Conservation (phyloP, 2,797 vertebrate species). For the Pelochelys cantorii region DNA sequence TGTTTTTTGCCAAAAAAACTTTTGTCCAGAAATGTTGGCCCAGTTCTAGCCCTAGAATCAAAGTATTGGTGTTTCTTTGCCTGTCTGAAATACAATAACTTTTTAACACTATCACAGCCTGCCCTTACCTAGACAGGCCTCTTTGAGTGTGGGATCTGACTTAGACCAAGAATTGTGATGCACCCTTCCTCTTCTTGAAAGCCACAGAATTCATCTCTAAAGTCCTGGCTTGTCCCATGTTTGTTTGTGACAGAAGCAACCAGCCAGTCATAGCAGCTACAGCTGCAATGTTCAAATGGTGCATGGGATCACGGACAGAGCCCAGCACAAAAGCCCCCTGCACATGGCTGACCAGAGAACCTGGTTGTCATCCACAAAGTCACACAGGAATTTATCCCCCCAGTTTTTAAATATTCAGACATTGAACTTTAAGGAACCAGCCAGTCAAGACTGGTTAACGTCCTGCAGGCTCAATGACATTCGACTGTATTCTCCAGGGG, state of each 20-base stretch:
- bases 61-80: not conserved
- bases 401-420: not conserved
- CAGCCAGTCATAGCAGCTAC: not conserved
- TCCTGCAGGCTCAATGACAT: not conserved
- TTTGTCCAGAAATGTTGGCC: not conserved
- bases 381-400: not conserved
- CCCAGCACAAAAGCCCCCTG: not conserved
- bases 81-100: not conserved
- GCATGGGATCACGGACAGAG: not conserved
- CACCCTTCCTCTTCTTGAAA: not conserved
- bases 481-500: not conserved
- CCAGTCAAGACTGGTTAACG: not conserved
- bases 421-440: not conserved
- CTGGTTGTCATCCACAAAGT: not conserved
- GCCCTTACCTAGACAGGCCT: not conserved
- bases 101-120: not conserved
- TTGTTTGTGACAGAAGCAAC: not conserved
- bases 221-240: not conserved
- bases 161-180: not conserved
- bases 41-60: not conserved
- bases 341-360: not conserved
- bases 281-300: not conserved
- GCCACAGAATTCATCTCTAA: not conserved
- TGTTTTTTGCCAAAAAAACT: not conserved
- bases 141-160: not conserved